Conservation (phyloP, 2,888 invertebrate genomes). For the Yponomeuta plumbellus region DNA sequence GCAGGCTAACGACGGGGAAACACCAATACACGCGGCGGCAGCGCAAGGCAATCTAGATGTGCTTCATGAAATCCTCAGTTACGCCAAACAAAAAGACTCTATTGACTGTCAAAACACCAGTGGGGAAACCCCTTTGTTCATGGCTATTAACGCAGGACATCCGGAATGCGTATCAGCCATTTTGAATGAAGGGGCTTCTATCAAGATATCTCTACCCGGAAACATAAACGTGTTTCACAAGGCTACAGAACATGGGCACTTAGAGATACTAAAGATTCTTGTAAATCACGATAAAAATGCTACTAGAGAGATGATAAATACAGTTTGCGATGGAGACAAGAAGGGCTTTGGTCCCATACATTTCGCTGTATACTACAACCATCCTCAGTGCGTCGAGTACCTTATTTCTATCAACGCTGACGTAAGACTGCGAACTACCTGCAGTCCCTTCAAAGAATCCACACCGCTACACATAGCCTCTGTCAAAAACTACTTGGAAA, state of each 20-base stretch:
- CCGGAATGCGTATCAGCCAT: conserved; percentile 60
- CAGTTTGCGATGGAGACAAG: conserved; percentile 48
- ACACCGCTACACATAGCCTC: conserved; percentile 70
- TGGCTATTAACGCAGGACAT: conserved; percentile 60
- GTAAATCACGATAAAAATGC: conserved; percentile 58
- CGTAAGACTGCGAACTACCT: conserved; percentile 57
- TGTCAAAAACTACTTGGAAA: conserved; percentile 51
- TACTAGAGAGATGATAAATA: conserved; percentile 45
- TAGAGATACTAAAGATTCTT: conserved; percentile 71
- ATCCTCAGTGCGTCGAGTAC: conserved; percentile 57
- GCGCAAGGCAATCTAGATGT: conserved; percentile 64
- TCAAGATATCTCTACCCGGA: conserved; percentile 57
- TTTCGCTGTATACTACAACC: conserved; percentile 74
- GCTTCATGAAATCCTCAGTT: conserved; percentile 66
- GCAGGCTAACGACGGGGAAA: conserved; percentile 68
- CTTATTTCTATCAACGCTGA: conserved; percentile 64
- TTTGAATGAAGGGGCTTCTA: conserved; percentile 62
- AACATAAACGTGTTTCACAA: conserved; percentile 76
- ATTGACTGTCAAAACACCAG: conserved; percentile 63
- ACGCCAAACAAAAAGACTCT: conserved; percentile 63
- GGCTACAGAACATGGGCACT: conserved; percentile 74
- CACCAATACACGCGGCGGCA: conserved; percentile 74
- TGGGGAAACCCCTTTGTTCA: conserved; percentile 69
- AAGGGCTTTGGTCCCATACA: conserved; percentile 71
- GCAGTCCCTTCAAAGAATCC: conserved; percentile 53